phyloP scores from a whole-genome alignment of 1,140 invertebrate species.

The Ips nitidus region DNA sequence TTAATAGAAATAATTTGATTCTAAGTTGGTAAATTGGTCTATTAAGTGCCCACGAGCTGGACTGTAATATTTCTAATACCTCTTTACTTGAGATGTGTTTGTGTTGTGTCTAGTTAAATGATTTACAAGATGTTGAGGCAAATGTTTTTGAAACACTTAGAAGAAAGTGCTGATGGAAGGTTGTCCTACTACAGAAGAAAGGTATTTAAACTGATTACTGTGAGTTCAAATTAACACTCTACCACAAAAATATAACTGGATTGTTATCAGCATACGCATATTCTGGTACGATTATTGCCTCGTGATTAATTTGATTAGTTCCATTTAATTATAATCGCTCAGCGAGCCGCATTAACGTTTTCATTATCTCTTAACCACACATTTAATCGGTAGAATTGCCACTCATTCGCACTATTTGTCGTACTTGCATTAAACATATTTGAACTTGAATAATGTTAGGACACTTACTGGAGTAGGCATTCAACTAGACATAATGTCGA shows the following conservation, averaged over 20 bases:
- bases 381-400: slow-evolving; percentile 1
- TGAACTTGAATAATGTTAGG: slow-evolving; percentile 1
- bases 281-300: not conserved
- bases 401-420: not conserved
- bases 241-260: not conserved
- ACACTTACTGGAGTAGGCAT: not conserved
- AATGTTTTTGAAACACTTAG: slow-evolving; percentile 39
- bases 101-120: not conserved
- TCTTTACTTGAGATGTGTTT: slow-evolving; percentile 6
- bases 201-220: slow-evolving; percentile 13
- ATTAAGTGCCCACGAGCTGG: not conserved
- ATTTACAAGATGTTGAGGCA: slow-evolving; percentile 33
- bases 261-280: not conserved
- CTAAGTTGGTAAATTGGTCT: slow-evolving; percentile 10
- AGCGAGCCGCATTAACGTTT: not conserved
- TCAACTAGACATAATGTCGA: not conserved
- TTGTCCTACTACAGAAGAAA: slow-evolving; percentile 33
- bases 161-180: slow-evolving; percentile 30
- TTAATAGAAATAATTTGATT: slow-evolving; percentile 26
- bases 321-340: not conserved
- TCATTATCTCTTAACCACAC: not conserved
- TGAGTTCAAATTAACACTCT: not conserved
- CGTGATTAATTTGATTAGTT: not conserved
- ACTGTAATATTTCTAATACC: not conserved
- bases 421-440: not conserved